Evolutionary conservation across 2,888 invertebrate species (phyloP).

Genomic region (Melitaea athalia): DNA sequence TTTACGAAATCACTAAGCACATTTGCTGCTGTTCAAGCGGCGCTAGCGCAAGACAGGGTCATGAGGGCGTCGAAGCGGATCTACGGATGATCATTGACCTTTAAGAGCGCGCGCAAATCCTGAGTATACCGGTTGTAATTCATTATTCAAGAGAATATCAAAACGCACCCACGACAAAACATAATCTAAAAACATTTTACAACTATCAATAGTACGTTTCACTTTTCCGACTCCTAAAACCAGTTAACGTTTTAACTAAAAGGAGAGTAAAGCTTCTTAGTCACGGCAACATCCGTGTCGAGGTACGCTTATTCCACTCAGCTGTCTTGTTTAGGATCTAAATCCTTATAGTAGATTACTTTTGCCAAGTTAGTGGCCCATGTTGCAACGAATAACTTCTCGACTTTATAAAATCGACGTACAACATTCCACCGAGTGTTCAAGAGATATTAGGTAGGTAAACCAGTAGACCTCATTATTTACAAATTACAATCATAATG

Average conservation of each 20-base stretch:
- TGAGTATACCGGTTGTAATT: conserved; percentile 72
- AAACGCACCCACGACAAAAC: conserved; percentile 40
- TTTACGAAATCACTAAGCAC: conserved; percentile 60
- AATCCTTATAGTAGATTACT: conserved; percentile 42
- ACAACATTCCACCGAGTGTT: conserved; percentile 27
- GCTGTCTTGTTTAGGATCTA: conserved; percentile 29
- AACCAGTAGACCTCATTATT: conserved; percentile 35
- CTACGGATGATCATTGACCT: conserved; percentile 82
- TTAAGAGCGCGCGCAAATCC: conserved; percentile 73
- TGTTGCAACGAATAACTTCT: conserved; percentile 29
- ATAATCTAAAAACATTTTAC: conserved; percentile 27
- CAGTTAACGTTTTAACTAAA: conserved; percentile 45
- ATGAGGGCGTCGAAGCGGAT: conserved; percentile 80
- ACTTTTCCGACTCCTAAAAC: conserved; percentile 37
- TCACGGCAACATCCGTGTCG: conserved; percentile 42
- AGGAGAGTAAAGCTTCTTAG: conserved; percentile 48
- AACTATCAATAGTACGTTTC: conserved; percentile 16
- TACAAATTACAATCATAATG: conserved; percentile 30
- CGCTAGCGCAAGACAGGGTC: conserved; percentile 75
- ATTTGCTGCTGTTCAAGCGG: conserved; percentile 46
- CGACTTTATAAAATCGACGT: conserved; percentile 18
- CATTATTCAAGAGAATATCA: conserved; percentile 56
- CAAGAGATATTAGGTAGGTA: conserved; percentile 27
- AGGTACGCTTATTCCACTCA: conserved; percentile 23
- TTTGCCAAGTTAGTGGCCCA: conserved; percentile 31